Evolutionary conservation across 2,113 vertebrate species (phyloP).

Genomic region (Craseonycteris thonglongyai): DNA sequence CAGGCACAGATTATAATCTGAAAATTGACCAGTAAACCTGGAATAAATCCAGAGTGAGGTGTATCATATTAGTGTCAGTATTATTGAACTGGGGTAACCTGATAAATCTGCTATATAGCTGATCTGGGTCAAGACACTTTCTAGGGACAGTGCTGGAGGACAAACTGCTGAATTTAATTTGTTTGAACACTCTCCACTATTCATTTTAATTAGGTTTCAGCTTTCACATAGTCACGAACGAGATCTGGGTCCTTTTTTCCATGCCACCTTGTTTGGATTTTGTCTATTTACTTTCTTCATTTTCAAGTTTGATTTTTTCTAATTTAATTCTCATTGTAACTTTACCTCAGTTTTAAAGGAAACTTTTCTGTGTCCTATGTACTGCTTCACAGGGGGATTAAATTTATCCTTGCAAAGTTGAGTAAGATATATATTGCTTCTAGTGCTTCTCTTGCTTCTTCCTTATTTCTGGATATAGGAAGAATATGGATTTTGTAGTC

Average conservation of each 20-base stretch:
- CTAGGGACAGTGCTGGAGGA: not conserved
- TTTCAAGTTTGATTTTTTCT: not conserved
- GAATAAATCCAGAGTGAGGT: conserved; percentile 13
- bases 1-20: conserved; percentile 33
- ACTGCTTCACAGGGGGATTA: not conserved
- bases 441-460: not conserved
- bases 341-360: not conserved
- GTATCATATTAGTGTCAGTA: not conserved
- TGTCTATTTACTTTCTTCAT: not conserved
- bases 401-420: not conserved
- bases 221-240: not conserved
- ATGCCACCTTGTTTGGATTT: not conserved
- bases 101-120: not conserved
- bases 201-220: conserved; percentile 38
- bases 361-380: not conserved
- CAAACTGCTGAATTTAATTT: conserved; percentile 38
- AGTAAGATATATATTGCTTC: not conserved
- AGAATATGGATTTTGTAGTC: not conserved
- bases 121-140: conserved; percentile 36
- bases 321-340: not conserved
- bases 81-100: conserved; percentile 10
- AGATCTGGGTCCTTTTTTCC: not conserved
- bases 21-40: not conserved
- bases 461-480: not conserved
- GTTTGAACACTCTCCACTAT: not conserved